Conservation (phyloP, 2,113 vertebrate genomes). For the Percina caprodes region DNA sequence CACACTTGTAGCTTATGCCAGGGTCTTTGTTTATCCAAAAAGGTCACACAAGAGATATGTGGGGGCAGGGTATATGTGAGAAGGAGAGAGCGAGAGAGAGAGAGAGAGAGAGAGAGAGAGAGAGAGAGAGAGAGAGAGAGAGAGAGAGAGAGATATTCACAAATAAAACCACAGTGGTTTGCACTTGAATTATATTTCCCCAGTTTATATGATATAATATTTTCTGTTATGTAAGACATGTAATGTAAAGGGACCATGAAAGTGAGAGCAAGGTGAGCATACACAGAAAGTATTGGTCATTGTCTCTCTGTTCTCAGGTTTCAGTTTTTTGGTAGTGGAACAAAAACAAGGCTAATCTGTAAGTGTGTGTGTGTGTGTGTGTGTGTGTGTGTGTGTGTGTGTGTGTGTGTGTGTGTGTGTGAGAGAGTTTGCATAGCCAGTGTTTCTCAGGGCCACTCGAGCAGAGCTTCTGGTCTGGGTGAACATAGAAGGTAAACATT, state of each 20-base stretch:
- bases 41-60: slow-evolving; percentile 69
- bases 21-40: slow-evolving; percentile 78
- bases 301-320: slow-evolving; percentile 42
- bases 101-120: slow-evolving; percentile 21
- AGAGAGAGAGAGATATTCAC: slow-evolving; percentile 2
- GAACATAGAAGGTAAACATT: slow-evolving; percentile 74
- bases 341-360: slow-evolving; percentile 49
- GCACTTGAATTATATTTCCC: slow-evolving; percentile 15
- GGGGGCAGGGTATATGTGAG: slow-evolving; percentile 52
- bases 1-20: slow-evolving; percentile 61
- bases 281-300: not conserved
- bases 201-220: not conserved
- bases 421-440: slow-evolving; percentile 58
- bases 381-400: slow-evolving; percentile 1
- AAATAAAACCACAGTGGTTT: slow-evolving; percentile 16
- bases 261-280: slow-evolving; percentile 21
- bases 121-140: slow-evolving; percentile 24
- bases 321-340: slow-evolving; percentile 47
- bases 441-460: slow-evolving; percentile 63
- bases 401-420: slow-evolving; percentile 17
- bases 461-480: slow-evolving; percentile 64
- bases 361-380: slow-evolving; percentile 14
- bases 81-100: slow-evolving; percentile 31
- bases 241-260: not conserved
- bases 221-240: not conserved